Evolutionary conservation across 2,113 vertebrate species (phyloP), one percentile per base, ranked within the genome.

Genomic region (Eulacestoma nigropectus): DNA sequence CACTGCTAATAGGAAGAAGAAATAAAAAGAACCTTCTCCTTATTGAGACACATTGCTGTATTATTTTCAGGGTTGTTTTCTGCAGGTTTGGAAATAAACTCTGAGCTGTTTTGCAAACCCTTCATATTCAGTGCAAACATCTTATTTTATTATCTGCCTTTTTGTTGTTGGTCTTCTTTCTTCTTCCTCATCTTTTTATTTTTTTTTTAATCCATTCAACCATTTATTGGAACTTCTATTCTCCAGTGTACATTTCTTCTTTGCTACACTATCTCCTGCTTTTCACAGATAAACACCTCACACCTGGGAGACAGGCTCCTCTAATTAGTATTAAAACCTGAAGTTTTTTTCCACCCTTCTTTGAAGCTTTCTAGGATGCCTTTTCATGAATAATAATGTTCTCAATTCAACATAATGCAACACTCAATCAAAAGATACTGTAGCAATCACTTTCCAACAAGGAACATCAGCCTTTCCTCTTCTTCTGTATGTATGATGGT

Each of bases 281-380:
- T 97, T 97, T 88, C 89, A 88, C 87, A 97, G 97, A 98, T 97
- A 98, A 98, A 98, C 93, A 97, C 97, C 86, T 96, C 90, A 97
- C 97, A 98, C 97, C 97, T 97, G 97, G 96, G 95, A 97, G 96
- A 98, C 93, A 96, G 93, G 96, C 92, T 95, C 91, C 70, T 98
- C 94, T 98, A 98, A 98, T 98, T 98, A 97, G 94, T 91, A 97
- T 97, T 98, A 98, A 97, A 98, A 96, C 94, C 85, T 90, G 50
- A 96, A 97, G 44, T 74, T 94, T 97, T 93, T 93, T 93, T 68
- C 94, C 75, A 69, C 46, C 94, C 77, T 39, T 91, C 94, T 97
- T 97, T 97, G 96, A 98, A 96, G 97, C 91, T 94, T 97, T 97
- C 90, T 94, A 94, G 87, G 90, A 93, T 96, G 82, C 55, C 70